Conservation (phyloP, 2,797 vertebrate species). For the Anguilla obscura region DNA sequence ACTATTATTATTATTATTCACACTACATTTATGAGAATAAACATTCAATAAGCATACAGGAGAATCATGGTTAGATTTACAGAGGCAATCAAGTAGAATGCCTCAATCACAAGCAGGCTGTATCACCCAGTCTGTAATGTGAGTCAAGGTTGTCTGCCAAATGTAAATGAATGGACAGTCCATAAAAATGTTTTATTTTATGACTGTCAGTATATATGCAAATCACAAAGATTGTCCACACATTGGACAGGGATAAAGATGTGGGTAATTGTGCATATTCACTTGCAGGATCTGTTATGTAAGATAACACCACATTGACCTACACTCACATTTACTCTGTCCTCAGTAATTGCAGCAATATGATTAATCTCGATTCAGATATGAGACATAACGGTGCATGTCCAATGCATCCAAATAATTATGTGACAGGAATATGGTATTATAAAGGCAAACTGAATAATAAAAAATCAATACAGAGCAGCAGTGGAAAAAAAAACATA, state of each 20-base stretch:
- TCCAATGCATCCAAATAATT: neutral
- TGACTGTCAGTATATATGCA: slow-evolving; percentile 6
- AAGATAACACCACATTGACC: slow-evolving; percentile 1
- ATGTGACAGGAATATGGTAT: neutral
- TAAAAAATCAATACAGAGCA: neutral
- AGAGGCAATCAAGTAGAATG: neutral
- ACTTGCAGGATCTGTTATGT: slow-evolving; percentile 9
- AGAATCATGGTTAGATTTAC: neutral
- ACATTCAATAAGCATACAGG: neutral
- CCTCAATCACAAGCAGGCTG: neutral
- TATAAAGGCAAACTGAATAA: neutral
- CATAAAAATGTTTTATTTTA: slow-evolving; percentile 22
- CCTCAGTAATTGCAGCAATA: slow-evolving; percentile 12
- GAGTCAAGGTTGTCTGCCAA: neutral
- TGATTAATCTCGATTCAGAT: neutral
- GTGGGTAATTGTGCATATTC: slow-evolving; percentile 14
- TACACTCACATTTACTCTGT: neutral
- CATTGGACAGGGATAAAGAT: slow-evolving; percentile 9
- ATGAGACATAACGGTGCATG: neutral
- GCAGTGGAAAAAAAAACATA: neutral
- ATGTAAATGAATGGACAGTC: slow-evolving; percentile 19
- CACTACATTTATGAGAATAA: neutral
- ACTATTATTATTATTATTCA: neutral
- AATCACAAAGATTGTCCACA: neutral
- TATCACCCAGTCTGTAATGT: neutral